A percentile compares a stretch with the other conserved stretches of the same genome.
phyloP scores from a whole-genome alignment of 2,113 vertebrate genomes.

The Gallinago media region DNA sequence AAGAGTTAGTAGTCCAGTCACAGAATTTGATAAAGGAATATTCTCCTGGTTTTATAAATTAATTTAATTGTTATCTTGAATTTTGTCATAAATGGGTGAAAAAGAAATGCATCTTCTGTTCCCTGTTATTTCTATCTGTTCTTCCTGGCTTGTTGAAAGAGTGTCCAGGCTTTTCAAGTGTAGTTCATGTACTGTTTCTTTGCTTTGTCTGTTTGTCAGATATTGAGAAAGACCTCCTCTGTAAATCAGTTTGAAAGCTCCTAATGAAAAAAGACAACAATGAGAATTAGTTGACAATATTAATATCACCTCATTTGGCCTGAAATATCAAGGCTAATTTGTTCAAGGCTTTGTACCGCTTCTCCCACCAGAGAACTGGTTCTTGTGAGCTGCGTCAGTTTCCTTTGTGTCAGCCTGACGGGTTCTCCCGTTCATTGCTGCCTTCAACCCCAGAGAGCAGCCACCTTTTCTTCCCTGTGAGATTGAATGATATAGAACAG shows the following conservation, averaged over 20 bases:
- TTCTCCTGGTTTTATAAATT: not conserved
- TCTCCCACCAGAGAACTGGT: not conserved
- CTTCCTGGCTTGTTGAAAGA: not conserved
- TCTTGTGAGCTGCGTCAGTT: not conserved
- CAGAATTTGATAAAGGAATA: not conserved
- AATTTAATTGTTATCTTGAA: not conserved
- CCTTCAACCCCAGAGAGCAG: not conserved
- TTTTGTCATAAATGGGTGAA: not conserved
- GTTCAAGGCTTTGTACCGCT: not conserved
- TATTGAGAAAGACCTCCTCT: not conserved
- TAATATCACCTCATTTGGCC: not conserved
- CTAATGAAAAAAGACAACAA: not conserved
- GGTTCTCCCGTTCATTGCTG: not conserved
- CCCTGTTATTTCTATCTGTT: not conserved
- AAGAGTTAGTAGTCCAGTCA: not conserved
- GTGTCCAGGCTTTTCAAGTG: not conserved
- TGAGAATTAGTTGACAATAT: not conserved
- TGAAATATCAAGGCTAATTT: not conserved
- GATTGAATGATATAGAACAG: not conserved
- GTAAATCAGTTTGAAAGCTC: not conserved
- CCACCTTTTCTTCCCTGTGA: not conserved
- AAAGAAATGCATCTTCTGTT: not conserved
- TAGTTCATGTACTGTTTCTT: not conserved
- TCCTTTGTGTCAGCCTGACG: not conserved
- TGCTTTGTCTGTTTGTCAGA: not conserved